phyloP scores from a whole-genome alignment of 1,140 invertebrate genomes.

The Metaphire vulgaris region DNA sequence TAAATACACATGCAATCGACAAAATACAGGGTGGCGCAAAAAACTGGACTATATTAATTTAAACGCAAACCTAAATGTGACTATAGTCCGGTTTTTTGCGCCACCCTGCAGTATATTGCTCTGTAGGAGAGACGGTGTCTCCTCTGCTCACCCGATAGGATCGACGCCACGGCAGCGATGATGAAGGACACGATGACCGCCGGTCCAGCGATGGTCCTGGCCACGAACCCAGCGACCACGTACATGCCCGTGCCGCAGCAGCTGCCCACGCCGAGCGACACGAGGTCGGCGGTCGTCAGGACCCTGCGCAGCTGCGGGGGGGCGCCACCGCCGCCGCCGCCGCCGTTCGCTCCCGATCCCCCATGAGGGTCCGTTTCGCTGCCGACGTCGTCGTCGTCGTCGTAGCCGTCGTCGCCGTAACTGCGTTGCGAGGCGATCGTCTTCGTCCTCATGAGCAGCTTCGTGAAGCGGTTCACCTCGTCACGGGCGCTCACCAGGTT shows the following conservation, averaged over 20 bases:
- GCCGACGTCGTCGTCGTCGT: neutral
- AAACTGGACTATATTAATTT: no score
- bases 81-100: no score
- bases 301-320: constrained; percentile 65
- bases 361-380: neutral
- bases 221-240: constrained; percentile 72
- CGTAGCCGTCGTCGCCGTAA: neutral
- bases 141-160: constrained; percentile 73
- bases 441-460: constrained; percentile 17
- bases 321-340: neutral
- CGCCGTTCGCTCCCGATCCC: neutral
- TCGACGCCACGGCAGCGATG: constrained; percentile 79
- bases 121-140: no score
- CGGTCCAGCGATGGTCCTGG: constrained; percentile 75
- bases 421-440: constrained; percentile 17
- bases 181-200: constrained; percentile 80
- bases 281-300: constrained; percentile 78
- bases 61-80: no score
- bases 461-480: constrained; percentile 14
- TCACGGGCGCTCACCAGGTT: neutral
- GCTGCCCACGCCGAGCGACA: constrained; percentile 82
- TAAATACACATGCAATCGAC: no score
- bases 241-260: constrained; percentile 92
- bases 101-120: no score
- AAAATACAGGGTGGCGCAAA: no score